Evolutionary conservation across 2,797 vertebrate genomes (phyloP).

Genomic region (Scolopax bukidnonensis): DNA sequence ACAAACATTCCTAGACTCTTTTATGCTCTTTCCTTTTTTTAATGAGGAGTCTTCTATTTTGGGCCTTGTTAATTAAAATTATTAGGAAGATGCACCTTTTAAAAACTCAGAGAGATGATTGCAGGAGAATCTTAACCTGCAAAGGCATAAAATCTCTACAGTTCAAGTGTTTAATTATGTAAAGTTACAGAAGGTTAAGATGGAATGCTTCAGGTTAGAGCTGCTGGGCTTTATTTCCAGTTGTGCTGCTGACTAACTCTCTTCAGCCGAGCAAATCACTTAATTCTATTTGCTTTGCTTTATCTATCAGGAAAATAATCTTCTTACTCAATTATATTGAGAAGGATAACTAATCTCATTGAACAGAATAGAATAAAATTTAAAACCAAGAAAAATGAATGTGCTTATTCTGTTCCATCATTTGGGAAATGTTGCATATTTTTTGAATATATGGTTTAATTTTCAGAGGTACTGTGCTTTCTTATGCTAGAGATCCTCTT

Average conservation of each 20-base stretch:
- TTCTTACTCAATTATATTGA: not conserved
- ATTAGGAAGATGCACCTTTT: not conserved
- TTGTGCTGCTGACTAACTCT: not conserved
- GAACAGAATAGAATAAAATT: not conserved
- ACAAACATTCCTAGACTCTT: not conserved
- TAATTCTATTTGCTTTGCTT: constrained; percentile 10
- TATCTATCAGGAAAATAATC: not conserved
- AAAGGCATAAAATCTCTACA: not conserved
- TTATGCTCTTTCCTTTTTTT: not conserved
- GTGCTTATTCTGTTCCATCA: not conserved
- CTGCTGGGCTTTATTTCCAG: constrained; percentile 12
- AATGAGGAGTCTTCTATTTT: constrained; percentile 1
- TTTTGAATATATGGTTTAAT: not conserved
- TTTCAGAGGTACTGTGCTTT: not conserved
- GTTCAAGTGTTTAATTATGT: constrained; percentile 13
- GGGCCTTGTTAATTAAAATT: not conserved
- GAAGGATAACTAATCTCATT: not conserved
- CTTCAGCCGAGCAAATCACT: not conserved
- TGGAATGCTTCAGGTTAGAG: not conserved
- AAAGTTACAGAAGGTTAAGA: not conserved
- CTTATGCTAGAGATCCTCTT: not conserved
- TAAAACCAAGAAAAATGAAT: not conserved
- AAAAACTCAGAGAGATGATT: not conserved
- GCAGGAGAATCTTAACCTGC: not conserved
- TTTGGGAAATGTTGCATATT: not conserved